Base-by-base conservation (phyloP, 2,888 invertebrate genomes). In the Tanaodytes sp. region DNA sequence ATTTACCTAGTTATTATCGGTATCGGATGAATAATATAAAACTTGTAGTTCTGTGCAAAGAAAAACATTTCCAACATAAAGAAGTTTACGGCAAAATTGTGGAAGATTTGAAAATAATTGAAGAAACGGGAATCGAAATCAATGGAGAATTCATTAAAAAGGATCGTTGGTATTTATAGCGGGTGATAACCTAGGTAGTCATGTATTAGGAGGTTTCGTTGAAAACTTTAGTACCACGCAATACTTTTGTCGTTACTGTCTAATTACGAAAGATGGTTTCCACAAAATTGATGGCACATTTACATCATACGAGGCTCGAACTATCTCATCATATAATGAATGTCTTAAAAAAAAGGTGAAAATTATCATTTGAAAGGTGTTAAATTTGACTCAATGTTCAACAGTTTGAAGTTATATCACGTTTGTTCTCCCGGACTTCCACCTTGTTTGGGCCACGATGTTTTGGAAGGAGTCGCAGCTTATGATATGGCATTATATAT, bases 201-300 rank as follows among this genome's bases (percentile, higher is more conserved):
- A 78, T 42, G 73, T 75, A 68, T 71, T 80, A 31, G 79, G 78
- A 18, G 79, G 77, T 6, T 77, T 75, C 67, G 19, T 12, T 31
- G 75, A 76, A 75, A 79, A 75, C 65, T 79, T 80, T 58, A 59
- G 54, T 48, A 52, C 20, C 2, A 9, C 65, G 8, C 11, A 58
- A 39, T 65, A 49, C 30, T 58, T 65, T 48, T 65, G 46, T 46
- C 19, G 67, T 18, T 62, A 46, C 27, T 62, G 67, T 19, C 40
- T 57, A 8, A 42, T 65, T 20, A 58, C 12, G 6, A 65, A 30
- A 43, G 30, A 55, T 49, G 48, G 5, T 9, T 27, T 27, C 9
- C 9, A 27, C 27, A 27, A 27, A 27, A 5, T n/a, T n/a, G n/a
- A n/a, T n/a, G n/a, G n/a, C n/a, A n/a, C n/a, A n/a, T n/a, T n/a